A percentile compares a stretch with the other conserved stretches of the same genome.
phyloP scores from a whole-genome alignment of 1,140 invertebrate genomes.

The Pissodes strobi region DNA sequence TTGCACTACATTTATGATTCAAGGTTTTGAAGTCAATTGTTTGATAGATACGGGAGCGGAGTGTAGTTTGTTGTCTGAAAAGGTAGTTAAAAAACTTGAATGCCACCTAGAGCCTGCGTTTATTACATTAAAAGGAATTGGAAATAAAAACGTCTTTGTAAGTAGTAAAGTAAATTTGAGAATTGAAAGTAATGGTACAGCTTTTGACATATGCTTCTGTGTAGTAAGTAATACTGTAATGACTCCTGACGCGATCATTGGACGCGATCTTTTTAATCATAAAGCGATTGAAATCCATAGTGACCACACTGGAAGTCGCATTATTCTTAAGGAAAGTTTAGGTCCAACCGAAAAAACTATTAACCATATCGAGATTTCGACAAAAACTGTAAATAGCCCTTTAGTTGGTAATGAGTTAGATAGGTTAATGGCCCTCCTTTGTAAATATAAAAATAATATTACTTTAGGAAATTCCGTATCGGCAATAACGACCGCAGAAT shows the following conservation, averaged over 20 bases:
- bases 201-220: background rate
- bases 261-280: slow-evolving; percentile 5
- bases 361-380: background rate
- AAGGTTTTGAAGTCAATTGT: no score
- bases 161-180: slow-evolving; percentile 5
- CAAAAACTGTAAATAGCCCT: no score
- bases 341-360: no score
- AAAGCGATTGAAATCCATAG: background rate
- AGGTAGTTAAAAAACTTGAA: background rate
- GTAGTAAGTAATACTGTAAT: slow-evolving; percentile 2
- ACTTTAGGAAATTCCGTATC: background rate
- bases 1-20: no score
- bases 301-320: no score
- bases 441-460: slow-evolving; percentile 2
- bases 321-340: no score
- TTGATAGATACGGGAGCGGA: no score
- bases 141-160: no score
- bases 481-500: slow-evolving; percentile 1
- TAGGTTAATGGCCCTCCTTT: background rate
- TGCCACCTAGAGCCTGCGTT: background rate
- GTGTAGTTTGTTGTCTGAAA: no score
- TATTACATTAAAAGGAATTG: slow-evolving; percentile 13
- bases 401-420: background rate
- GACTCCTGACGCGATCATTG: slow-evolving; percentile 1
- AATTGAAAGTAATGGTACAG: no score